A percentile compares a stretch with the other conserved stretches of the same genome.
These are phyloP conservation scores for Pentamera pediparva DNA, from an alignment of 53 echinoderm and acorn worm genomes.

Conservation along the genomic window DNA sequence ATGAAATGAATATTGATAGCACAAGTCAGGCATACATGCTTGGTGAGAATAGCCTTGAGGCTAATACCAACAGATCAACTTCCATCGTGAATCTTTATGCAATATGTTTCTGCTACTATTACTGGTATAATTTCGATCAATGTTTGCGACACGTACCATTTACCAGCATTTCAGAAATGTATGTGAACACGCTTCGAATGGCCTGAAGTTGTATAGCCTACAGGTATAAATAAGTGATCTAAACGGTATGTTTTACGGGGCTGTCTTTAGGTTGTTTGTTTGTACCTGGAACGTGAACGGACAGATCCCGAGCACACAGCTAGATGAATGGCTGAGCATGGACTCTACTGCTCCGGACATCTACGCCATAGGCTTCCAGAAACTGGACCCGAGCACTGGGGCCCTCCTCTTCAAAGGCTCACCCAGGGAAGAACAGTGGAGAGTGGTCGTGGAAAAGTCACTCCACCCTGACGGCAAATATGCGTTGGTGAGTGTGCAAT, in stretches of 20 bases:
- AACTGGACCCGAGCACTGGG: slow-evolving; percentile 92
- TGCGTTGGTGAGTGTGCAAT: slow-evolving; percentile 24
- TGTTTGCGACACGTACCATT: too few relatives aligned
- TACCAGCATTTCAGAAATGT: too few relatives aligned
- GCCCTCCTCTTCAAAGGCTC: slow-evolving; percentile 97
- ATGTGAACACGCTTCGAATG: too few relatives aligned
- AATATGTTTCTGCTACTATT: too few relatives aligned
- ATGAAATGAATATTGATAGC: too few relatives aligned
- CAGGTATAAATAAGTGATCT: too few relatives aligned
- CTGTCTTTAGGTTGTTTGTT: slow-evolving; percentile 56
- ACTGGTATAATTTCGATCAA: too few relatives aligned
- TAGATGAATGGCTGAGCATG: slow-evolving; percentile 59
- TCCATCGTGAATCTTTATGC: too few relatives aligned
- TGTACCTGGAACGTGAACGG: slow-evolving; percentile 99
- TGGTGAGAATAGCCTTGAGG: too few relatives aligned
- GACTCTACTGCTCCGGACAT: slow-evolving; percentile 66
- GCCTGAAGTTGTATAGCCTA: too few relatives aligned
- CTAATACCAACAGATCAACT: too few relatives aligned
- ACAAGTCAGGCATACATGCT: too few relatives aligned
- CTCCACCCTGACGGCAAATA: slow-evolving; percentile 60
- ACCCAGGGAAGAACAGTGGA: slow-evolving; percentile 90
- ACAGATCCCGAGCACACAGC: slow-evolving; percentile 55
- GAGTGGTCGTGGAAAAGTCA: slow-evolving; percentile 54
- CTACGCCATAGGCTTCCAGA: slow-evolving; percentile 95
- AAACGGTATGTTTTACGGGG: not conserved